Conservation (phyloP, 2,797 vertebrate genomes). For the Cheirogaleus major region DNA sequence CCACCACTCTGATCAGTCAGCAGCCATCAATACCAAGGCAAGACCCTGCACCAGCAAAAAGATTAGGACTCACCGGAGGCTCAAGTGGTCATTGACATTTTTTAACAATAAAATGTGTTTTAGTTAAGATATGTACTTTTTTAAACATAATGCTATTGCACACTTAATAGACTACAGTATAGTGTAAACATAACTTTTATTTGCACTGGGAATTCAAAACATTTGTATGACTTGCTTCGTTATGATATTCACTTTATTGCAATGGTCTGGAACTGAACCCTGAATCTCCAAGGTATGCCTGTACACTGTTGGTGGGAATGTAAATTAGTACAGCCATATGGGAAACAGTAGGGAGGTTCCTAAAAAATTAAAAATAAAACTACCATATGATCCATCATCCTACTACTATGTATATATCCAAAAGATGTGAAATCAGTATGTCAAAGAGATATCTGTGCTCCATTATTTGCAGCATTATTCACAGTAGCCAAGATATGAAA, state of each 20-base stretch:
- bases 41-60: not conserved
- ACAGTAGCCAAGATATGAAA: not conserved
- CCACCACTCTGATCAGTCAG: not conserved
- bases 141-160: not conserved
- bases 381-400: not conserved
- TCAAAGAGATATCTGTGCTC: not conserved
- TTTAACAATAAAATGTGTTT: not conserved
- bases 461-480: not conserved
- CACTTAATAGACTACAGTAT: not conserved
- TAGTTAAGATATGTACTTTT: not conserved
- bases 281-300: not conserved
- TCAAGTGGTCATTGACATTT: not conserved
- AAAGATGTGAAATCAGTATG: not conserved
- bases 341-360: not conserved
- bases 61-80: not conserved
- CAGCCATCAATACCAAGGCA: not conserved
- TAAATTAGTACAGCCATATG: not conserved
- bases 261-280: not conserved
- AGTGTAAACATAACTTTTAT: not conserved
- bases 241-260: not conserved
- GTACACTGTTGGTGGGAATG: not conserved
- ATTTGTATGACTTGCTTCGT: not conserved
- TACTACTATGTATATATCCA: not conserved
- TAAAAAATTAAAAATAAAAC: not conserved
- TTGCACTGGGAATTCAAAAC: not conserved